Conservation (phyloP, 2,113 vertebrate genomes). For the Dasyurus viverrinus region DNA sequence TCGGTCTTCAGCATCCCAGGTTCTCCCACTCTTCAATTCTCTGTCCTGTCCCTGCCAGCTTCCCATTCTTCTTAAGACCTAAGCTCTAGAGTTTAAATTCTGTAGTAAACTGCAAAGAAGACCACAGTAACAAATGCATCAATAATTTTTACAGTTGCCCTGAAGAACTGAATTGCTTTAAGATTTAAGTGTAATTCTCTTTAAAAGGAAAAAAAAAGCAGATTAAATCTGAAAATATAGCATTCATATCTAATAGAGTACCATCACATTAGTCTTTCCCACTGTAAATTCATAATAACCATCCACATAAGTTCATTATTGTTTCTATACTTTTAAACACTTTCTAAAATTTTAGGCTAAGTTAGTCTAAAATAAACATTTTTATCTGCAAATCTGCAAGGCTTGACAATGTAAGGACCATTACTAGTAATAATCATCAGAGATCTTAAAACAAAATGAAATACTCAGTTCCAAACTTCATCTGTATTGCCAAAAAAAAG, state of each 20-base stretch:
- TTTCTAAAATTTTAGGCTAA: no score
- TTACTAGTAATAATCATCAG: background rate
- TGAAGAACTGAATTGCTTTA: constrained; percentile 8
- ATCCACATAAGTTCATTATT: background rate
- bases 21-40: no score
- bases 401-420: background rate
- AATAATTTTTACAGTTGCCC: background rate
- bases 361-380: background rate
- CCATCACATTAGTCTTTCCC: background rate
- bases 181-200: constrained; percentile 46
- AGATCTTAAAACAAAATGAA: background rate
- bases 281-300: background rate
- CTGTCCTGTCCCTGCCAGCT: no score
- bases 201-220: constrained; percentile 7
- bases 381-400: background rate
- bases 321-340: constrained; percentile 31
- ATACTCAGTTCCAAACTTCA: background rate
- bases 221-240: constrained; percentile 19
- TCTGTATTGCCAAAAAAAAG: background rate
- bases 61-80: no score
- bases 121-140: background rate
- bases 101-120: constrained; percentile 9
- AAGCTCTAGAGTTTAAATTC: no score
- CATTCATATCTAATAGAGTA: background rate
- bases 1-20: background rate